Evolutionary conservation across 1,140 invertebrate genomes (phyloP).

Genomic region (Eciton burchellii): DNA sequence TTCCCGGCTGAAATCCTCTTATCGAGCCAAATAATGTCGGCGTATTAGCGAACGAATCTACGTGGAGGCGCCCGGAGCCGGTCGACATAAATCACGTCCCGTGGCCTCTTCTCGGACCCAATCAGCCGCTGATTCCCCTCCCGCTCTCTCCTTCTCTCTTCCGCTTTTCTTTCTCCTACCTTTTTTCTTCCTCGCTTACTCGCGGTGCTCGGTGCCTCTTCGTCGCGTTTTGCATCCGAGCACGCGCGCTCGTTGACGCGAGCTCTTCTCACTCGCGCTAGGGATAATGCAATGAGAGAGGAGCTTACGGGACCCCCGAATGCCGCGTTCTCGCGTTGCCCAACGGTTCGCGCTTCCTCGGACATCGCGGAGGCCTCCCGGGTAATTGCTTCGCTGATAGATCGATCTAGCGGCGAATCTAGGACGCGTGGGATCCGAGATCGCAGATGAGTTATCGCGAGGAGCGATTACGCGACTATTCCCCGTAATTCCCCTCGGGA

Average conservation of each 20-base stretch:
- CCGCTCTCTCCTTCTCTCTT: constrained; percentile 47
- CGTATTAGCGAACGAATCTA: constrained; percentile 80
- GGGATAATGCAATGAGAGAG: constrained; percentile 72
- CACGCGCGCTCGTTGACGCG: constrained; percentile 59
- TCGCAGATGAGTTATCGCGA: background rate
- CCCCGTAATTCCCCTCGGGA: background rate
- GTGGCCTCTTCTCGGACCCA: constrained; percentile 79
- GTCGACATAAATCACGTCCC: constrained; percentile 81
- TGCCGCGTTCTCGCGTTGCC: constrained; percentile 59
- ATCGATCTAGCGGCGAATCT: constrained; percentile 66
- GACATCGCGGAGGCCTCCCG: constrained; percentile 45
- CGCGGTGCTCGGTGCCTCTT: constrained; percentile 27
- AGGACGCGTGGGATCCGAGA: background rate
- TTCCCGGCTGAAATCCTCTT: constrained; percentile 79
- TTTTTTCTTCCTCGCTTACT: constrained; percentile 47
- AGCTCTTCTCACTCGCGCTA: constrained; percentile 66
- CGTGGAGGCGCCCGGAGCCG: constrained; percentile 74
- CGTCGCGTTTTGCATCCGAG: constrained; percentile 34
- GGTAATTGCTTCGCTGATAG: constrained; percentile 68
- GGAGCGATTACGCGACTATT: background rate
- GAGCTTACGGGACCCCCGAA: constrained; percentile 64
- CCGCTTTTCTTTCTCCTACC: background rate
- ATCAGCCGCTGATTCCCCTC: constrained; percentile 75
- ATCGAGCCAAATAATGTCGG: constrained; percentile 80
- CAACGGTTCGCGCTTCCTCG: constrained; percentile 11